Conservation (phyloP, 2,888 invertebrate genomes). For the Craniophora ligustri region DNA sequence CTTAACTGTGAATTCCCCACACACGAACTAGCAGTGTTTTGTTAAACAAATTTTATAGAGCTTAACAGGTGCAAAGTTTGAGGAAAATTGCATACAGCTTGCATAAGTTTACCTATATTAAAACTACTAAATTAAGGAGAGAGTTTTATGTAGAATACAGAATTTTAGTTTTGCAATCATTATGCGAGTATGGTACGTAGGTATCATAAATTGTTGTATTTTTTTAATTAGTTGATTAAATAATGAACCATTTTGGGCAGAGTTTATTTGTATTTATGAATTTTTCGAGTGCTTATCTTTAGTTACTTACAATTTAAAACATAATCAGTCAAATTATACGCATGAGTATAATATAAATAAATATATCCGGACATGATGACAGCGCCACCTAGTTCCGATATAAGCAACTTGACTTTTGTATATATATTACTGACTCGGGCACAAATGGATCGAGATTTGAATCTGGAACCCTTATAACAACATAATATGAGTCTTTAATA, state of each 20-base stretch:
- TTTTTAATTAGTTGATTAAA: neutral
- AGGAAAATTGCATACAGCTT: slow-evolving; percentile 68
- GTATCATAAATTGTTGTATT: neutral
- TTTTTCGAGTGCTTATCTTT: too few relatives aligned
- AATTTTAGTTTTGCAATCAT: slow-evolving; percentile 37
- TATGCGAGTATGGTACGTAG: slow-evolving; percentile 8
- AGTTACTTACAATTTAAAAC: too few relatives aligned
- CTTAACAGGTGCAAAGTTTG: slow-evolving; percentile 69
- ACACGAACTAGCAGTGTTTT: slow-evolving; percentile 62
- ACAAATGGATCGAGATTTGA: too few relatives aligned
- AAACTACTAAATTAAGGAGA: slow-evolving; percentile 70
- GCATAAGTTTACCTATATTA: slow-evolving; percentile 64
- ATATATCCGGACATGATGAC: too few relatives aligned
- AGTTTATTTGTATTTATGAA: too few relatives aligned
- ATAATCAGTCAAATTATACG: too few relatives aligned
- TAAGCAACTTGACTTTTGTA: too few relatives aligned
- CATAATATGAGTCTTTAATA: too few relatives aligned
- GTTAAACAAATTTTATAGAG: slow-evolving; percentile 70
- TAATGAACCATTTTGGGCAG: neutral
- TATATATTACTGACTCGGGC: too few relatives aligned
- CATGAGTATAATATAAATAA: too few relatives aligned
- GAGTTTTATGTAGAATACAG: slow-evolving; percentile 48
- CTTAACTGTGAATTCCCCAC: slow-evolving; percentile 56
- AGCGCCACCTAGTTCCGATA: too few relatives aligned
- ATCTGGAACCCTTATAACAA: too few relatives aligned